Percentiles rank a stretch among this genome's conserved stretches.
phyloP scores from a whole-genome alignment of 37 sponge, comb jelly and placozoan species.

The Lycopodina hypogea region DNA sequence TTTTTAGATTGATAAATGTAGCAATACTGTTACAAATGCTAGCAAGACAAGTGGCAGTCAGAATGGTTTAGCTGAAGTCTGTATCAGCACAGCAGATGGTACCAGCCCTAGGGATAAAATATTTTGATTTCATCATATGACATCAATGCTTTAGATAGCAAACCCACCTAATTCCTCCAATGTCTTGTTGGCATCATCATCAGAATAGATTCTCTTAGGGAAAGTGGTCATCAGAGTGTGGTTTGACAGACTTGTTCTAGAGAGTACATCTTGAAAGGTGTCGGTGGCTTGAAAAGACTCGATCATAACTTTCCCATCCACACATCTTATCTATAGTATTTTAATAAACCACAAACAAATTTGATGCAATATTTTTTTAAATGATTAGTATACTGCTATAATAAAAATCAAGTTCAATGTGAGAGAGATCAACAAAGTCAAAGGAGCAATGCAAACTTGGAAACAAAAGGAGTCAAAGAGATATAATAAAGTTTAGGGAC shows the following conservation, averaged over 20 bases:
- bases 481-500: no score
- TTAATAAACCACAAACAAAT: not conserved
- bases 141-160: not conserved
- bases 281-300: slow-evolving; percentile 59
- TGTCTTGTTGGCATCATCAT: slow-evolving; percentile 48
- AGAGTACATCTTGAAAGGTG: slow-evolving; percentile 60
- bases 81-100: slow-evolving; percentile 70
- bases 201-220: slow-evolving; percentile 60
- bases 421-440: no score
- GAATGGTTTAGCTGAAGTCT: slow-evolving; percentile 3
- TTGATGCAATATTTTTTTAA: no score
- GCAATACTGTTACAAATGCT: no score
- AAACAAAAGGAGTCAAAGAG: no score
- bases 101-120: slow-evolving; percentile 56
- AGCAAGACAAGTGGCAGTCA: no score
- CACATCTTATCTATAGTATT: slow-evolving; percentile 45
- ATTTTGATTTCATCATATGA: not conserved
- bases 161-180: slow-evolving; percentile 61
- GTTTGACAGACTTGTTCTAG: slow-evolving; percentile 17
- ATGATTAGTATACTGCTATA: no score
- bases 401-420: no score
- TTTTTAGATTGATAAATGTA: no score
- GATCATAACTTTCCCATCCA: slow-evolving; percentile 47
- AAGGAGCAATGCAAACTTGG: no score
- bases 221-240: slow-evolving; percentile 68